Percentiles rank a stretch among this genome's conserved stretches.
These are phyloP conservation scores for Aptenodytes patagonicus DNA, from an alignment of 2,113 vertebrate species.

Conservation along the genomic window DNA sequence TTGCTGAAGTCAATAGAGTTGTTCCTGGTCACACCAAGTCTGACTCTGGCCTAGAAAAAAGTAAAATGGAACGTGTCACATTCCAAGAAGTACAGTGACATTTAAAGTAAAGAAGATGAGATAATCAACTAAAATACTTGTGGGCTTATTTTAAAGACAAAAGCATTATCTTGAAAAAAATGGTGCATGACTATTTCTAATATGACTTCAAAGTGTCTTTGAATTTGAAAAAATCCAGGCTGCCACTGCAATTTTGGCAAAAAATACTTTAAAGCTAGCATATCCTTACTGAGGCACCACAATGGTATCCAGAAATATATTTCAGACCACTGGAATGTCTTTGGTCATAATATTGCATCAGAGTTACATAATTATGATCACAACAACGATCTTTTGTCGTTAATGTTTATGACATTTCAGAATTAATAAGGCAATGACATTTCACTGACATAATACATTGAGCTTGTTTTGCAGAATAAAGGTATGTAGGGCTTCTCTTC, in stretches of 20 bases:
- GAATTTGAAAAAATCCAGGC: slow-evolving; percentile 6
- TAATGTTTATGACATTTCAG: slow-evolving; percentile 16
- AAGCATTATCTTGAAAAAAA: not conserved
- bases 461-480: not conserved
- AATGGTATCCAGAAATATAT: slow-evolving; percentile 3
- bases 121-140: not conserved
- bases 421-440: not conserved
- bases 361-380: slow-evolving; percentile 34
- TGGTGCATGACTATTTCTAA: not conserved
- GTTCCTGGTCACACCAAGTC: not conserved
- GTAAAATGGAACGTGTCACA: not conserved
- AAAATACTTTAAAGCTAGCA: not conserved
- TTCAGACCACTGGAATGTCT: slow-evolving; percentile 50
- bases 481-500: not conserved
- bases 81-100: not conserved
- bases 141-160: slow-evolving; percentile 17
- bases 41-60: not conserved
- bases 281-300: slow-evolving; percentile 19
- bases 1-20: not conserved
- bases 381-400: slow-evolving; percentile 31
- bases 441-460: slow-evolving; percentile 12
- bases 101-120: not conserved
- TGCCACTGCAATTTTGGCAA: not conserved
- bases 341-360: slow-evolving; percentile 40
- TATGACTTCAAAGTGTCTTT: slow-evolving; percentile 6